Base-by-base conservation (phyloP, 1,140 invertebrate species). In the Ceratina japonica region DNA sequence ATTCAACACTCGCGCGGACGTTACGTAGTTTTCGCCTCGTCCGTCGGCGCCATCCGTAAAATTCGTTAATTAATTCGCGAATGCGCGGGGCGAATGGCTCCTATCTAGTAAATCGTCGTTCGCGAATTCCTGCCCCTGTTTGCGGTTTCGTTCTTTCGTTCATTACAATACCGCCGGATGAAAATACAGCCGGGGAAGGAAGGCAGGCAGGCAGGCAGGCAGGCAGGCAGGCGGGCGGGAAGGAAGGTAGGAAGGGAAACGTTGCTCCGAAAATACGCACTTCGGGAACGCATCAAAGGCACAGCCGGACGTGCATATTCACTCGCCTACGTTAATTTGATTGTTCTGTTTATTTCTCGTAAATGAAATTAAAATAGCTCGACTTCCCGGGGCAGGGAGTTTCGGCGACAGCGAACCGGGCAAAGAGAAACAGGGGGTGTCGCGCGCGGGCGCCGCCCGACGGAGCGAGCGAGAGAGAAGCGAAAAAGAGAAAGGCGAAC, bases 331-430 rank as follows among this genome's bases (percentile, higher is more conserved):
- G 73, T 75, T 87, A 85, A 84, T 79, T 83, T 75, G 68, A 80
- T 87, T 84, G 84, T 83, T 81, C 86, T 79, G 73, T 81, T 82
- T 75, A 78, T 87, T 81, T 86, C 63, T 63, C 44, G 74, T 66
- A 69, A 87, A 84, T 83, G 75, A 87, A 87, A 84, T 86, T 81
- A 82, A 87, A 86, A 84, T 84, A 86, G 66, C 65, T 56, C 56
- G 22, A 69, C 72, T 86, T 61, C 74, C 71, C 65, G 75, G 61
- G 62, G 27, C 56, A 22, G 15, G 61, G 27, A 52, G 54, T 64
- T 78, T 56, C 27, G 75, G 31, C 24, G 52, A 52, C 64, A 79
- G 18, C 51, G 72, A 61, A 58, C 44, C 24, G 64, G 58, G 22
- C 37, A 54, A 20, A n/a, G 58, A 52, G 22, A 22, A 15, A 13